These are phyloP conservation scores for Listrodromus nycthemerus DNA, from an alignment of 2,888 invertebrate genomes.

Conservation along the genomic window DNA sequence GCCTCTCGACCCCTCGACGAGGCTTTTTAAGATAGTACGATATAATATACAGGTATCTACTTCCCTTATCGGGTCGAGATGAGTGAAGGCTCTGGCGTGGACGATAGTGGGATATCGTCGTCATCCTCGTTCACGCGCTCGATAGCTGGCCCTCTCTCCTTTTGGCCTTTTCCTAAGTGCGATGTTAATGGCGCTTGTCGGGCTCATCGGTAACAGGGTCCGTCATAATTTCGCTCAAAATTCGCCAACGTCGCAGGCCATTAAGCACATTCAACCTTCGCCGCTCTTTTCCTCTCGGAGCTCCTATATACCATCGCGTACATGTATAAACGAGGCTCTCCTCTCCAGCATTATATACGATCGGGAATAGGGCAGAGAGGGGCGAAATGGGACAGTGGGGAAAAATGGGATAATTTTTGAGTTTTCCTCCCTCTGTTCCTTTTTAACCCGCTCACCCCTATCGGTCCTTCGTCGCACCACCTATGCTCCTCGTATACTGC, in stretches of 20 bases:
- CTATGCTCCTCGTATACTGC: constrained; percentile 6
- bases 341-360: constrained; percentile 32
- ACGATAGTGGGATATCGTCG: constrained; percentile 15
- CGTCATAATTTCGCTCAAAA: constrained; percentile 78
- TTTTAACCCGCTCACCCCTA: background rate
- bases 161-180: constrained; percentile 56
- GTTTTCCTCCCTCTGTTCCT: no score
- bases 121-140: constrained; percentile 21
- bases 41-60: background rate
- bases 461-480: constrained; percentile 2
- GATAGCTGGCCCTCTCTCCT: background rate
- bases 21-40: background rate
- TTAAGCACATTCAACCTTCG: constrained; percentile 76
- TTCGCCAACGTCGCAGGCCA: constrained; percentile 80
- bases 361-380: no score
- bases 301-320: constrained; percentile 52
- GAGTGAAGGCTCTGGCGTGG: constrained; percentile 38
- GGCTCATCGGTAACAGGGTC: constrained; percentile 72
- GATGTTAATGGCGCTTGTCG: constrained; percentile 69
- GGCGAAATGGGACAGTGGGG: no score
- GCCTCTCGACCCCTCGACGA: constrained; percentile 11
- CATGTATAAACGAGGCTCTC: constrained; percentile 29
- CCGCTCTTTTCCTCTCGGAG: constrained; percentile 51
- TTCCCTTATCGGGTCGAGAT: constrained; percentile 1
- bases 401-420: no score